Percentiles rank a stretch among this genome's conserved stretches.
phyloP scores from a whole-genome alignment of 1,140 invertebrate species.

The Drosophila sproati region DNA sequence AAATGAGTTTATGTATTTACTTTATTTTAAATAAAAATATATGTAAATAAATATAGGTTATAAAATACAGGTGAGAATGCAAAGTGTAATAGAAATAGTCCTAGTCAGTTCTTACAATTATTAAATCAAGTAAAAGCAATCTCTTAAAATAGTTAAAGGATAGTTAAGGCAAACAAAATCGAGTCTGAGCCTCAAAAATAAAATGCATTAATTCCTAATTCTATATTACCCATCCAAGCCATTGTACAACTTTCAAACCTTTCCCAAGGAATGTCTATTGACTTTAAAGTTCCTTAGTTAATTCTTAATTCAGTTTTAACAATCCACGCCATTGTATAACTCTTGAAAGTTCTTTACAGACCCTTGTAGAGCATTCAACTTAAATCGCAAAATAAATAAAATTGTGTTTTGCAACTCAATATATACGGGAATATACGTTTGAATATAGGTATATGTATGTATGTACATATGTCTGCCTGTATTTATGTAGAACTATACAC shows the following conservation, averaged over 20 bases:
- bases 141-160: neutral
- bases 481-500: constrained; percentile 26
- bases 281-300: neutral
- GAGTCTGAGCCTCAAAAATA: no score
- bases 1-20: neutral
- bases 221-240: no score
- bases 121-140: neutral
- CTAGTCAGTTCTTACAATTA: neutral
- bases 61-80: no score
- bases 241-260: no score
- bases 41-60: neutral
- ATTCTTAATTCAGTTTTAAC: neutral
- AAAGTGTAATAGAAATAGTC: neutral
- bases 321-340: neutral
- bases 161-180: no score
- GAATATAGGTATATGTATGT: neutral
- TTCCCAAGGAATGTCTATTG: no score
- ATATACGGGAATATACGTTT: neutral
- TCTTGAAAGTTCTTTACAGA: neutral
- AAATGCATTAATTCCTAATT: no score
- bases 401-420: constrained; percentile 1
- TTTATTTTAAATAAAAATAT: neutral
- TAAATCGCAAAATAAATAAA: neutral
- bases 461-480: neutral
- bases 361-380: constrained; percentile 3